These are phyloP conservation scores for Amia ocellicauda DNA, from an alignment of 2,113 vertebrate genomes.

Conservation along the genomic window DNA sequence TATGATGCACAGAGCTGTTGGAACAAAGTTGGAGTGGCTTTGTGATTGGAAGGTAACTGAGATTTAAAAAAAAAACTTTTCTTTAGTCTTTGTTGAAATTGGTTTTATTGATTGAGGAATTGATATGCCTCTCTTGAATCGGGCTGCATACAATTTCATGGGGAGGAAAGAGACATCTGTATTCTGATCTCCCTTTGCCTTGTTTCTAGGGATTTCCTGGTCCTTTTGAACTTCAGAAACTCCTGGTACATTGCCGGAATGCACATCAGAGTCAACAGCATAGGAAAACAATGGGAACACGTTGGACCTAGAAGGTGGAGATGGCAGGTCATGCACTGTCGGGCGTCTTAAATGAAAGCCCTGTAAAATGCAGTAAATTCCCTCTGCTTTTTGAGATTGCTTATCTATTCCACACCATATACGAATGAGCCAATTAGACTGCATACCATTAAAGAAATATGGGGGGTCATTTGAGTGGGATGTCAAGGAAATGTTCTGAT, in stretches of 20 bases:
- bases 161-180: not conserved
- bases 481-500: too few species aligned
- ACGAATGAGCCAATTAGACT: conserved; percentile 19
- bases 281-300: not conserved
- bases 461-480: not conserved
- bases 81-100: not conserved
- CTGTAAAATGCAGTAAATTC: conserved; percentile 7
- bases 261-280: not conserved
- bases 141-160: not conserved
- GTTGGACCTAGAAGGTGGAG: not conserved
- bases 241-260: not conserved
- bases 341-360: conserved; percentile 12
- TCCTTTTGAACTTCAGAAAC: not conserved
- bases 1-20: too few species aligned
- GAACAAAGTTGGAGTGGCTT: too few species aligned
- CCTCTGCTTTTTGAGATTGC: conserved; percentile 17
- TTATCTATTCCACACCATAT: conserved; percentile 4
- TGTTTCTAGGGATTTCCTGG: conserved; percentile 1
- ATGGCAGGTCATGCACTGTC: conserved; percentile 9
- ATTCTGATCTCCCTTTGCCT: not conserved
- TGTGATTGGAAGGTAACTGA: too few species aligned
- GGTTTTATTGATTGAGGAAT: not conserved
- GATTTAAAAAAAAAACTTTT: too few species aligned
- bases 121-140: not conserved
- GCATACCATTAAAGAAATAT: conserved; percentile 12